These are phyloP conservation scores for Molothrus aeneus DNA, from an alignment of 2,797 vertebrate genomes.

Conservation along the genomic window DNA sequence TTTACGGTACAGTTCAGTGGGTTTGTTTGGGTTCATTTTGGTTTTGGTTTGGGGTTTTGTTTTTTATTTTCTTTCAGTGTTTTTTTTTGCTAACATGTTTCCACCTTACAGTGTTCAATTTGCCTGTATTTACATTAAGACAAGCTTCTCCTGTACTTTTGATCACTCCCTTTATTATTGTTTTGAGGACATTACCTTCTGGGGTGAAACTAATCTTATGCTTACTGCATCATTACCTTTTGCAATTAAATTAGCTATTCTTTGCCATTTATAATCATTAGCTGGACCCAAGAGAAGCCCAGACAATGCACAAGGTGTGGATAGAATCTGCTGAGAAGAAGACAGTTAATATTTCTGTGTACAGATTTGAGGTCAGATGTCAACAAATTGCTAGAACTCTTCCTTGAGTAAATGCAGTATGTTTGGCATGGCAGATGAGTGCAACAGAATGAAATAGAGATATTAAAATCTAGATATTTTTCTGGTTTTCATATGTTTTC, in stretches of 20 bases:
- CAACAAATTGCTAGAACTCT: not conserved
- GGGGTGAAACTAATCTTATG: constrained; percentile 61
- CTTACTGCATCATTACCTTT: constrained; percentile 71
- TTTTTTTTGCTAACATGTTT: constrained; percentile 20
- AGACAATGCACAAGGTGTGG: not conserved
- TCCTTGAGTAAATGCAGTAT: not conserved
- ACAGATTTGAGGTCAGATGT: not conserved
- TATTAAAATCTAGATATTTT: not conserved
- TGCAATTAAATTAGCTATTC: constrained; percentile 69
- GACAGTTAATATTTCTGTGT: not conserved
- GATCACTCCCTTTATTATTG: constrained; percentile 8
- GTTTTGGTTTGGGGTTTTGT: not conserved
- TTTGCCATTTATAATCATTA: constrained; percentile 72
- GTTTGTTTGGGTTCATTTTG: not conserved
- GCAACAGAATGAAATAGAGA: not conserved
- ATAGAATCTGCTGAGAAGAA: not conserved
- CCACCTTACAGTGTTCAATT: not conserved
- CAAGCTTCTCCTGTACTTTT: not conserved
- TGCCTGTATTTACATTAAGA: constrained; percentile 10
- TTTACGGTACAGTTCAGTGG: not conserved
- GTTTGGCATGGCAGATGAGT: not conserved
- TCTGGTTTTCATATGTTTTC: not conserved
- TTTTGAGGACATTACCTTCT: constrained; percentile 64
- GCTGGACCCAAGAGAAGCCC: constrained; percentile 13
- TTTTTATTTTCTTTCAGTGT: not conserved